Conservation (phyloP, 2,797 vertebrate species). For the Urosaurus nigricauda region DNA sequence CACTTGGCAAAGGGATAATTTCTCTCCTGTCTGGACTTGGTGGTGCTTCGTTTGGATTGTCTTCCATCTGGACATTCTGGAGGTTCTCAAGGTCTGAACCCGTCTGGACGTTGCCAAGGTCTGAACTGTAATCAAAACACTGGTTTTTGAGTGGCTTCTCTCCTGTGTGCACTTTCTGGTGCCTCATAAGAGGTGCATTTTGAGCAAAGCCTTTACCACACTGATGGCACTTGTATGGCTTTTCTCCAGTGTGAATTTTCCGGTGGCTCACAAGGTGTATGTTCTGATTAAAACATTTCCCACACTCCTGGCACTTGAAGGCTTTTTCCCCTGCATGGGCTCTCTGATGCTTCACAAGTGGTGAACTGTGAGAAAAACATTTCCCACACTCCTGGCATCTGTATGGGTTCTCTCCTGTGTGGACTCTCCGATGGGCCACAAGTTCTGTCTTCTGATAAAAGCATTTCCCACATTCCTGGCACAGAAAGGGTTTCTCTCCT, state of each 20-base stretch:
- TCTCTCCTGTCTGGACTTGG: background rate
- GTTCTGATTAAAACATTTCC: conserved; percentile 7
- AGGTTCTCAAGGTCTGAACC: conserved; percentile 24
- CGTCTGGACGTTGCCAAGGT: background rate
- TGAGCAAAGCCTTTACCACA: background rate
- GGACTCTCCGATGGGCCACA: background rate
- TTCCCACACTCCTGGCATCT: background rate
- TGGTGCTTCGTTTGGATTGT: background rate
- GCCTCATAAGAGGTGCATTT: background rate
- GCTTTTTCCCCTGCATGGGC: background rate
- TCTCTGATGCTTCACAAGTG: background rate
- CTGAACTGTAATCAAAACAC: background rate
- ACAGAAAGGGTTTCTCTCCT: background rate
- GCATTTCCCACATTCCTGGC: background rate
- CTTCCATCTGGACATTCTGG: background rate
- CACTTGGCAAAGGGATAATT: background rate
- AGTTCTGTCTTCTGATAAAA: background rate
- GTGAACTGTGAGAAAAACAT: background rate
- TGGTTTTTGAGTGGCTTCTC: background rate
- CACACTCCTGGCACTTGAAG: background rate
- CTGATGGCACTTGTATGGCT: background rate
- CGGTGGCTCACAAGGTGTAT: background rate
- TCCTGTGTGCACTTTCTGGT: background rate
- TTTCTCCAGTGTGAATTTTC: background rate
- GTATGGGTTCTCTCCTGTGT: conserved; percentile 1